phyloP scores from a whole-genome alignment of 2,888 invertebrate genomes.

The Spodoptera littoralis region DNA sequence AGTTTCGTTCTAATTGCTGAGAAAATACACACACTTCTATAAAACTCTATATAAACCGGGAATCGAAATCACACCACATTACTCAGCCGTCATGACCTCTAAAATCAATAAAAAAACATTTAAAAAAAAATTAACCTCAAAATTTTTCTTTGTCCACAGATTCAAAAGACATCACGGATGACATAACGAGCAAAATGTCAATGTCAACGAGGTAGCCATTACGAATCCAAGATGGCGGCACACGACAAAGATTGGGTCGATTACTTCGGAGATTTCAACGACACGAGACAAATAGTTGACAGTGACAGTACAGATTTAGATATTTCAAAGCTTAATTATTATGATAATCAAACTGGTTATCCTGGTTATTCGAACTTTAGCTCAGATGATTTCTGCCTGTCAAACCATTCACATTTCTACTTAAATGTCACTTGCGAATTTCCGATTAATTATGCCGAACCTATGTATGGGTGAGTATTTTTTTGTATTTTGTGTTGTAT shows the following conservation, averaged over 20 bases:
- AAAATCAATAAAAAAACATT: no score
- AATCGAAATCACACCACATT: no score
- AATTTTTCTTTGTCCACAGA: slow-evolving; percentile 47
- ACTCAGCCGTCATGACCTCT: no score
- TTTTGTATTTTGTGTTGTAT: not conserved
- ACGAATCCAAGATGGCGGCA: slow-evolving; percentile 72
- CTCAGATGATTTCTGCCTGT: slow-evolving; percentile 78
- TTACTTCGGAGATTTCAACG: slow-evolving; percentile 69
- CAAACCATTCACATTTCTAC: slow-evolving; percentile 82
- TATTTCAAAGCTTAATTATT: slow-evolving; percentile 63
- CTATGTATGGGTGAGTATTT: slow-evolving; percentile 90
- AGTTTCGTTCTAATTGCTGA: no score
- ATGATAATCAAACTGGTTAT: slow-evolving; percentile 68
- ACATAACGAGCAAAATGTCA: slow-evolving; percentile 39
- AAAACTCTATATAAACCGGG: no score
- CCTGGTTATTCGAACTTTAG: slow-evolving; percentile 77
- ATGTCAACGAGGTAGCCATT: slow-evolving; percentile 27
- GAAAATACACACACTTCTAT: no score
- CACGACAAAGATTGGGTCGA: slow-evolving; percentile 76
- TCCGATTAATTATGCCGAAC: slow-evolving; percentile 91
- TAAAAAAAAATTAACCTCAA: not conserved
- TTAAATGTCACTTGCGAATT: slow-evolving; percentile 91
- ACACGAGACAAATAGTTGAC: slow-evolving; percentile 43
- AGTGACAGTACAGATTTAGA: slow-evolving; percentile 54
- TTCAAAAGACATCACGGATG: slow-evolving; percentile 11